These are phyloP conservation scores for Cryptus viduatorius DNA, from an alignment of 2,888 invertebrate genomes.

Conservation along the genomic window DNA sequence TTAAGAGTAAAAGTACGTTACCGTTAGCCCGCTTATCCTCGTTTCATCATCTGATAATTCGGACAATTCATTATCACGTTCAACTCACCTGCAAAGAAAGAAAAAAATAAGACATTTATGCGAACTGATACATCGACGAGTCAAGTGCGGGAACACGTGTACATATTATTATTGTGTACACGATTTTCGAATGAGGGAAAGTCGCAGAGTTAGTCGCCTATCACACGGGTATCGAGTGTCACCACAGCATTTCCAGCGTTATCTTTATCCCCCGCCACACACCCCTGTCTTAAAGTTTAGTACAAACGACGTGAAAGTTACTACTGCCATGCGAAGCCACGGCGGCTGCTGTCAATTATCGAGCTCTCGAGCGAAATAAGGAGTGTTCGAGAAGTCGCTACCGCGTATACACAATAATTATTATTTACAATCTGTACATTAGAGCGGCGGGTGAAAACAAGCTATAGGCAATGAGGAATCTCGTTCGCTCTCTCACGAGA, in stretches of 20 bases:
- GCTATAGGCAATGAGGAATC: not conserved
- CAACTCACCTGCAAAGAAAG: constrained; percentile 60
- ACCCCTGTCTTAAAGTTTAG: constrained; percentile 8
- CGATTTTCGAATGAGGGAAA: constrained; percentile 8
- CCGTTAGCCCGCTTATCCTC: constrained; percentile 10
- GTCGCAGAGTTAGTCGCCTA: not conserved
- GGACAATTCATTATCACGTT: constrained; percentile 4
- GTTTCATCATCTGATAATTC: not conserved
- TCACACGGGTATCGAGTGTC: constrained; percentile 40
- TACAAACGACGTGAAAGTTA: constrained; percentile 49
- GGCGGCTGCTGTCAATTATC: constrained; percentile 58
- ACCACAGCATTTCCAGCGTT: constrained; percentile 7
- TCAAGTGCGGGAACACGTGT: not conserved
- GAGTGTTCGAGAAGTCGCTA: constrained; percentile 54
- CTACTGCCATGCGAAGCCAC: constrained; percentile 43
- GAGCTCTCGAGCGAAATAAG: constrained; percentile 14
- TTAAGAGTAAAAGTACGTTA: constrained; percentile 35
- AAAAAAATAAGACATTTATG: constrained; percentile 19
- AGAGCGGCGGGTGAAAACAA: constrained; percentile 37
- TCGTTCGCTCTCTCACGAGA: constrained; percentile 35
- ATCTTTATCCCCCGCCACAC: not conserved
- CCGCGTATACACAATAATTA: constrained; percentile 63
- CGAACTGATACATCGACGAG: not conserved
- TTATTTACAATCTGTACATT: constrained; percentile 47
- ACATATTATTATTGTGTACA: not conserved